Evolutionary conservation across 2,888 invertebrate species (phyloP).

Genomic region (Carabus problematicus): DNA sequence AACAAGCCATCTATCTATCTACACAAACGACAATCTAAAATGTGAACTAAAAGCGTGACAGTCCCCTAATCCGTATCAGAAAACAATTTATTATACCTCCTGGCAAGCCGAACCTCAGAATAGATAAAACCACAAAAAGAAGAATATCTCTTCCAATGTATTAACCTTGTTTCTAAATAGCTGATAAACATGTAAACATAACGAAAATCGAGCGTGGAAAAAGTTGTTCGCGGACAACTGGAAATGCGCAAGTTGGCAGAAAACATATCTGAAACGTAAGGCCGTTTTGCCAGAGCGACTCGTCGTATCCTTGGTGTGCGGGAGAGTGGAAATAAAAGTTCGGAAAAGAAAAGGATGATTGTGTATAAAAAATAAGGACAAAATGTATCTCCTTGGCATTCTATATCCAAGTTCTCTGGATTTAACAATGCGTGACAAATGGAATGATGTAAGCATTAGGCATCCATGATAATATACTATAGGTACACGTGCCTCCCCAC

Average conservation of each 20-base stretch:
- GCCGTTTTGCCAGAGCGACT: background rate
- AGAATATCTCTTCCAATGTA: too few relatives aligned
- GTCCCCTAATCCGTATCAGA: too few relatives aligned
- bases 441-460: slow-evolving; percentile 11
- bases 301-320: background rate
- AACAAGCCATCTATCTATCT: too few relatives aligned
- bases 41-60: too few relatives aligned
- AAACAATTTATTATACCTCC: too few relatives aligned
- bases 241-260: slow-evolving; percentile 6
- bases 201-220: background rate
- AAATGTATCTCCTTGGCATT: slow-evolving; percentile 2
- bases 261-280: slow-evolving; percentile 5
- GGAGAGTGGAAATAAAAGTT: background rate
- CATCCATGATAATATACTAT: background rate
- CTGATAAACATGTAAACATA: background rate
- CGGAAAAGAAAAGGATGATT: background rate
- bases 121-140: too few relatives aligned
- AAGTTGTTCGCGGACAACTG: background rate
- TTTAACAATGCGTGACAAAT: slow-evolving; percentile 6
- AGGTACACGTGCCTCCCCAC: background rate
- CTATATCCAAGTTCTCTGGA: slow-evolving; percentile 1
- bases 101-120: too few relatives aligned
- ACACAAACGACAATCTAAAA: too few relatives aligned
- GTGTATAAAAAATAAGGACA: slow-evolving; percentile 10
- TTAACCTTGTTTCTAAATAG: too few relatives aligned